Percentiles rank a stretch among this genome's conserved stretches.
phyloP scores from a whole-genome alignment of 2,888 invertebrate genomes.

The Bimastos eiseni region DNA sequence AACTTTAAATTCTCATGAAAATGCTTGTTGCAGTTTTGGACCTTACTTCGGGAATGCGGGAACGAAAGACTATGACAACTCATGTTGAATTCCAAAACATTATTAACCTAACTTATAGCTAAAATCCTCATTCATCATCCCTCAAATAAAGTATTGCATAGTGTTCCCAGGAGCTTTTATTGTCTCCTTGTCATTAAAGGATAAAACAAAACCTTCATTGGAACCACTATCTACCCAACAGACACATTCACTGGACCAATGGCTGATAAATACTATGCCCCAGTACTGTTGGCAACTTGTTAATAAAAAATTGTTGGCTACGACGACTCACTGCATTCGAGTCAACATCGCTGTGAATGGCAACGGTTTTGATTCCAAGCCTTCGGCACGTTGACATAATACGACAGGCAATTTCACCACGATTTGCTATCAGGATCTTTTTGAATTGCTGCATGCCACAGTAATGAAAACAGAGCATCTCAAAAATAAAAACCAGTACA shows the following conservation, averaged over 20 bases:
- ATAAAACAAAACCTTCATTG: too few relatives aligned
- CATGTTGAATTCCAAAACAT: not conserved
- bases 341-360: conserved; percentile 72
- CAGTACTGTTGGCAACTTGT: too few relatives aligned
- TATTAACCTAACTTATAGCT: too few relatives aligned
- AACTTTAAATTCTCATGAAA: not conserved
- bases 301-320: not conserved
- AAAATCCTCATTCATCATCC: too few relatives aligned
- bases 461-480: not conserved
- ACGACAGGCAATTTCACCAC: conserved; percentile 96
- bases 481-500: not conserved
- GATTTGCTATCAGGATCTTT: conserved; percentile 86
- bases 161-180: too few relatives aligned
- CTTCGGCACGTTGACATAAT: conserved; percentile 72
- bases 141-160: too few relatives aligned
- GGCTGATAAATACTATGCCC: too few relatives aligned
- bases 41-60: not conserved
- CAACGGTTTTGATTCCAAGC: conserved; percentile 72
- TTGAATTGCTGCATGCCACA: conserved; percentile 57
- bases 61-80: not conserved
- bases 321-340: conserved; percentile 65
- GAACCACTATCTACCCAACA: too few relatives aligned
- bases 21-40: not conserved
- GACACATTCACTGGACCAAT: too few relatives aligned
- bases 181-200: too few relatives aligned